Percentiles rank a stretch among this genome's conserved stretches.
These are phyloP conservation scores for Plagodis dolabraria DNA, from an alignment of 2,888 invertebrate species.

Conservation along the genomic window DNA sequence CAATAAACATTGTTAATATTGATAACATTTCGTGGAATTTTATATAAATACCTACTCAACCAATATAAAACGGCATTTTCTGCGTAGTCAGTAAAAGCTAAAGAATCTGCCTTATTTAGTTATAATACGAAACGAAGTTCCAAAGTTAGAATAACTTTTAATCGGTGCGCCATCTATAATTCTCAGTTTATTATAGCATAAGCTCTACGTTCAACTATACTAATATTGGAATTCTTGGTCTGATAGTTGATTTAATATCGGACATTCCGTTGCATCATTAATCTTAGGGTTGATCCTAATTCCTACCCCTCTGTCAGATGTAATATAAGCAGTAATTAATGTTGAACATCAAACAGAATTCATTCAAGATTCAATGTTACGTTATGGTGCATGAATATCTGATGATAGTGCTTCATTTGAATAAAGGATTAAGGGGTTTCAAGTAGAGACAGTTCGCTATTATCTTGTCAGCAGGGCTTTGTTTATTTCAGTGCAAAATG, in stretches of 20 bases:
- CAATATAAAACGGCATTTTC: too few relatives aligned
- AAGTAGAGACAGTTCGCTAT: constrained; percentile 9
- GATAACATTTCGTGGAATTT: too few relatives aligned
- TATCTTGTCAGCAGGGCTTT: constrained; percentile 4
- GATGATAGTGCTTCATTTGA: constrained; percentile 9
- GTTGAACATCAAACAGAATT: constrained; percentile 50
- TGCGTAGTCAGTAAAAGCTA: too few relatives aligned
- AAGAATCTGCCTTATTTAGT: too few relatives aligned
- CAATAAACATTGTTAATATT: too few relatives aligned
- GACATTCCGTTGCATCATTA: constrained; percentile 56
- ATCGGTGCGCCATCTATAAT: too few relatives aligned
- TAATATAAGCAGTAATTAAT: constrained; percentile 56
- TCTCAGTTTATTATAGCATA: too few relatives aligned
- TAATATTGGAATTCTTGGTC: not conserved
- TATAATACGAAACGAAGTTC: too few relatives aligned
- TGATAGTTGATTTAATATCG: constrained; percentile 31
- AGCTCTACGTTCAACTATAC: too few relatives aligned
- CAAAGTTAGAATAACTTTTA: too few relatives aligned
- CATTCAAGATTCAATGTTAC: constrained; percentile 11
- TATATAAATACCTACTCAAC: too few relatives aligned
- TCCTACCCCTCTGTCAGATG: constrained; percentile 40
- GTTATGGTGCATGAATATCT: constrained; percentile 8
- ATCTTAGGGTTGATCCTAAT: constrained; percentile 47
- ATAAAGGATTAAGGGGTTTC: constrained; percentile 14
- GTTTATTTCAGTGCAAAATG: constrained; percentile 3